Evolutionary conservation across 2,888 invertebrate species (phyloP), one percentile per base, ranked within the genome.

Genomic region (Trilocha varians): DNA sequence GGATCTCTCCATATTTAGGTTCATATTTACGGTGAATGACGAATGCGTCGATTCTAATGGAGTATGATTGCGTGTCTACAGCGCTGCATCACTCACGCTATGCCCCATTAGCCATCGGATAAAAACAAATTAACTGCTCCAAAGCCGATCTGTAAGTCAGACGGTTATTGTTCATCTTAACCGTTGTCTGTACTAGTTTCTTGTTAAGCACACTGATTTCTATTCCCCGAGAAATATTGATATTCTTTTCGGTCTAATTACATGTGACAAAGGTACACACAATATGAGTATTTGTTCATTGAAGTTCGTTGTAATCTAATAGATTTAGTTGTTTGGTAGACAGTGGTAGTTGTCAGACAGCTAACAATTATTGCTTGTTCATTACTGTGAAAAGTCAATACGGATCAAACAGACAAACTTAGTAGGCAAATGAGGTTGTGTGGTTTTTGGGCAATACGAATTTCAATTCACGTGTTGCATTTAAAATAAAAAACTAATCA

Each of bases 141-240:
- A 46, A 48, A 49, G 47, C 53, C 50, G 50, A 57, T 56, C 50
- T 50, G 41, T 38, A 43, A 38, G 40, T 46, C 44, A 46, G 46
- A 40, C 46, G 43, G 50, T 54, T 61, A 62, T 61, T 62, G 60
- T 62, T 56, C 46, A 55, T 45, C 47, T 41, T 16, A 47, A 54
- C 65, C 61, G 70, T 63, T 68, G 52, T 42, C 39, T 54, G 64
- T 49, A 52, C 59, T 52, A 57, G 61, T 58, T 65, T 54, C 46
- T 41, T 45, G 40, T 44, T 48, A 49, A 52, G 44, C 42, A 44
- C 48, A 41, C 42, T 42, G 51, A 53, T 53, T 52, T 49, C 45
- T 43, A 53, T 52, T 52, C 48, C 47, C 45, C 52, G 55, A 53
- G 52, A 53, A 60, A 52, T 59, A 55, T 50, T 41, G 53, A 53